Percentiles rank a stretch among this genome's conserved stretches.
phyloP scores from a whole-genome alignment of 2,113 vertebrate genomes.

The Salvator merianae region DNA sequence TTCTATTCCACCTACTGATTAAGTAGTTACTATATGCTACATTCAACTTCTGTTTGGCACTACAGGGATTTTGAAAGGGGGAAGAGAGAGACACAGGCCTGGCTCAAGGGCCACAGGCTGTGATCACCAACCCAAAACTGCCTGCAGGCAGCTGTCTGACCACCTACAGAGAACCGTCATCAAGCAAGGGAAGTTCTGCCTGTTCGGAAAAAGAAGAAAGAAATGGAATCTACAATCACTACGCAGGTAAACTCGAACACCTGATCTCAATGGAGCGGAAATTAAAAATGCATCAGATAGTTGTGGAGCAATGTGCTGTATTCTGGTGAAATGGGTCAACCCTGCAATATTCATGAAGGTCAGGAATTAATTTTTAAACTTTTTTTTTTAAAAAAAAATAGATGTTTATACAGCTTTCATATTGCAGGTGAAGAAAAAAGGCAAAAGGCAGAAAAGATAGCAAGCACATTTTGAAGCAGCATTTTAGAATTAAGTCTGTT shows the following conservation, averaged over 20 bases:
- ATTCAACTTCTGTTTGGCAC: too few species aligned
- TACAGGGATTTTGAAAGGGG: too few species aligned
- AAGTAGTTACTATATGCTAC: too few species aligned
- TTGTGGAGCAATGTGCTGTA: not conserved
- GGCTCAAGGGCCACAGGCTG: too few species aligned
- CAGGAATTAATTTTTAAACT: conserved; percentile 27
- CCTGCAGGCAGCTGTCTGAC: too few species aligned
- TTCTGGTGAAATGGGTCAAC: conserved; percentile 9
- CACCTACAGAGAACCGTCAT: too few species aligned
- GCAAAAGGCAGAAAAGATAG: not conserved
- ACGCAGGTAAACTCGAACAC: not conserved
- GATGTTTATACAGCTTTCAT: conserved; percentile 20
- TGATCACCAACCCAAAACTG: too few species aligned
- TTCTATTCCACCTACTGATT: too few species aligned
- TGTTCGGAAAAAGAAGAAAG: too few species aligned
- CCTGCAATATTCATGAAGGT: not conserved
- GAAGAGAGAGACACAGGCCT: too few species aligned
- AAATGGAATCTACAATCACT: not conserved
- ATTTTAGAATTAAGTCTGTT: not conserved
- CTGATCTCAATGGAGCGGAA: not conserved
- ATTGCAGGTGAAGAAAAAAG: not conserved
- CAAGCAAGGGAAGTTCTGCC: too few species aligned
- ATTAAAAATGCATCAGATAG: conserved; percentile 24
- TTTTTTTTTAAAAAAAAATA: not conserved
- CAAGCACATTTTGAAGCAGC: not conserved